Evolutionary conservation across 1,140 invertebrate species (phyloP), one percentile per base, ranked within the genome.

Genomic region (Heliconius nattereri): DNA sequence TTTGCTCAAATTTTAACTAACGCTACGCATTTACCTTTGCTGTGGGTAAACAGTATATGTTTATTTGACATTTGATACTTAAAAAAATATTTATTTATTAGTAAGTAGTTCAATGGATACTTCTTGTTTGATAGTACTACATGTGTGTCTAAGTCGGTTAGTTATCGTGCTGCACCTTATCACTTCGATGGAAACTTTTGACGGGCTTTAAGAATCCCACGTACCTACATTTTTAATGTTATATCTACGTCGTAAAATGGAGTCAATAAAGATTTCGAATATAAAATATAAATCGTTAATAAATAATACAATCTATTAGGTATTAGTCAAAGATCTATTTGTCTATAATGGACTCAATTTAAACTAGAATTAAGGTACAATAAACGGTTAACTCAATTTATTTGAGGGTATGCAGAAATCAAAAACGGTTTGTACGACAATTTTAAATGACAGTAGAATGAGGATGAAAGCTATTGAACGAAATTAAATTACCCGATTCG

Each of bases 151-250:
- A 40, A 35, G 32, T 74, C 54, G 49, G 54, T 71, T 60, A 35
- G 77, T 85, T 84, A 83, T 85, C 82, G 32, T 84, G 81, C 84
- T 82, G 76, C n/a, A 71, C 76, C 84, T 92, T 91, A 91, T 90
- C 88, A 57, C 85, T 66, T 77, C 75, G 85, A 83, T 89, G 90
- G 90, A 92, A 91, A 89, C 87, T 92, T 91, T 82, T 90, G 85
- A 85, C 84, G 87, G 70, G 45, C 83, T 83, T 85, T 75, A 72
- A 81, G 60, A 66, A 7, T 66, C 60, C 60, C 8, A 66, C 26
- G 60, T 29, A 66, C 29, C 26, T 29, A 29, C 60, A 66, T 29
- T 26, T 66, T 66, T 66, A 66, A 29, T 26, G 23, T 66, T 26
- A 66, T 66, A 66, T 66, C 23, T 66, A 66, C 23, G 60, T 66